Percentiles rank a stretch among this genome's conserved stretches.
phyloP scores from a whole-genome alignment of 1,140 invertebrate genomes.

The Oncopodura yosiiana region DNA sequence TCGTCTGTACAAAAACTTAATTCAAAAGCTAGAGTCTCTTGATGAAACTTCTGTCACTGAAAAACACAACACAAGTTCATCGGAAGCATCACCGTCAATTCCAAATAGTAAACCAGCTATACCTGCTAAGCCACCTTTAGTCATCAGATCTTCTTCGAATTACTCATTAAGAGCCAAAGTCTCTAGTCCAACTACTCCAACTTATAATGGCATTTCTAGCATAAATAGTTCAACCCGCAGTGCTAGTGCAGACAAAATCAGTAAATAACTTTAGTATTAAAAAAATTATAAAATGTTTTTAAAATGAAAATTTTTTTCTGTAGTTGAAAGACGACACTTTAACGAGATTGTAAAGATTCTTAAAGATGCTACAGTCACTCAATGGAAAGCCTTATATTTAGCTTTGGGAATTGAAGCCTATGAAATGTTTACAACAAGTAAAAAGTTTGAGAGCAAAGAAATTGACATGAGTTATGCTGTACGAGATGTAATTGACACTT shows the following conservation, averaged over 20 bases:
- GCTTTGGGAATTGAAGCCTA: slow-evolving; percentile 10
- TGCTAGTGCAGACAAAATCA: background rate
- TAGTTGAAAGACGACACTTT: slow-evolving; percentile 24
- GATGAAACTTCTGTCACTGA: no score
- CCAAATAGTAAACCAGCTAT: no score
- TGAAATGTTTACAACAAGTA: slow-evolving; percentile 19
- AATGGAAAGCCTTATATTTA: slow-evolving; percentile 17
- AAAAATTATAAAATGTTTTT: background rate
- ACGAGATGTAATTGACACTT: slow-evolving; percentile 16
- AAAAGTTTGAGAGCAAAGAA: slow-evolving; percentile 5
- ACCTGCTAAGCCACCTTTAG: no score
- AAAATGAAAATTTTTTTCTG: background rate
- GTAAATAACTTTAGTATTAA: background rate
- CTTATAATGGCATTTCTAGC: background rate
- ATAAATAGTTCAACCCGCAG: background rate
- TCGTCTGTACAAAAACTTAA: slow-evolving; percentile 18
- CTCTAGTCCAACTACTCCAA: background rate
- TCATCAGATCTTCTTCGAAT: no score
- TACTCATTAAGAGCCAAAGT: no score
- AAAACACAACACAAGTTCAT: no score
- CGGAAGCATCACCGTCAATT: no score
- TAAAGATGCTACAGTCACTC: slow-evolving; percentile 3
- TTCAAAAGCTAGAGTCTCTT: slow-evolving; percentile 17
- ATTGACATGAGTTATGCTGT: slow-evolving; percentile 7
- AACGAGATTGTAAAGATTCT: slow-evolving; percentile 19